Evolutionary conservation across 2,888 invertebrate genomes (phyloP).

Genomic region (Embidobia sp.): DNA sequence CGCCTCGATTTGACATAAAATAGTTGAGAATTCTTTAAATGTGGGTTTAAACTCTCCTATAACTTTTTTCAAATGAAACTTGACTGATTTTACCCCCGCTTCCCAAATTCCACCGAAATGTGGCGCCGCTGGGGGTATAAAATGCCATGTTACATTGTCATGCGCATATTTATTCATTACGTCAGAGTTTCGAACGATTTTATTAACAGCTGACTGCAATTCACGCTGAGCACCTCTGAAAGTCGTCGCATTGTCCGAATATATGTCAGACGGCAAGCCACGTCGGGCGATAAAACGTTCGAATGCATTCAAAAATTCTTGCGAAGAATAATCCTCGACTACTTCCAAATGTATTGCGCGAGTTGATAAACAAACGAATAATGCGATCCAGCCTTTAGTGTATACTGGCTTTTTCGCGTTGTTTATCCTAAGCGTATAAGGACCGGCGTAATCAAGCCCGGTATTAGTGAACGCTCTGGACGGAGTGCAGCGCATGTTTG

Average conservation of each 20-base stretch:
- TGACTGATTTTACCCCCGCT: slow-evolving; percentile 9
- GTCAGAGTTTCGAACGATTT: neutral
- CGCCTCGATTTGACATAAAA: neutral
- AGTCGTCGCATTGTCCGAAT: neutral
- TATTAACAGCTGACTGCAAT: too few species aligned
- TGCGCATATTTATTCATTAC: neutral
- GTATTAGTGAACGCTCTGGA: neutral
- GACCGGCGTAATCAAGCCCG: slow-evolving; percentile 3
- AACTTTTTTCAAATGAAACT: neutral
- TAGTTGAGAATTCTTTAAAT: neutral
- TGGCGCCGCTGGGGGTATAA: slow-evolving; percentile 5
- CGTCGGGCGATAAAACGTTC: neutral
- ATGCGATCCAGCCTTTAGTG: neutral
- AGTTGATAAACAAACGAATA: neutral
- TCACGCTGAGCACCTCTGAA: neutral
- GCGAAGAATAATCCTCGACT: neutral
- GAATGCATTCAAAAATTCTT: neutral
- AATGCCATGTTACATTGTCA: neutral
- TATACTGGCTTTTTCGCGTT: neutral
- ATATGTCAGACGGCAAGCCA: neutral
- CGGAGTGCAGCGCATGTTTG: neutral
- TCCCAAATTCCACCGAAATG: slow-evolving; percentile 10
- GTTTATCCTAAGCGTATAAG: neutral
- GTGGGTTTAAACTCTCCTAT: neutral
- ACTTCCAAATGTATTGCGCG: slow-evolving; percentile 1